These are phyloP conservation scores for Spodoptera exigua DNA, from an alignment of 2,888 invertebrate species.

Conservation along the genomic window DNA sequence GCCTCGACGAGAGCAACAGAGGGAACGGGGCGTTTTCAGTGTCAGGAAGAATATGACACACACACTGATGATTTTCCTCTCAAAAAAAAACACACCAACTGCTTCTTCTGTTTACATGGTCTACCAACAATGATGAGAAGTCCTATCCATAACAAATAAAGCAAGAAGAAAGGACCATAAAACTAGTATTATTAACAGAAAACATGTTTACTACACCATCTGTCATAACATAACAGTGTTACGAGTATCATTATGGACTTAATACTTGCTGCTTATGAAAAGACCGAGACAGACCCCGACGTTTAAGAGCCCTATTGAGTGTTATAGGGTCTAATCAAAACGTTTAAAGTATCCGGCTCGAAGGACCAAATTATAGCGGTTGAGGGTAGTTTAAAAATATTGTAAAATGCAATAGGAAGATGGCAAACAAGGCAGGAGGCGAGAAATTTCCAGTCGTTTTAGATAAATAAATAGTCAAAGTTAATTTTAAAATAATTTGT, in stretches of 20 bases:
- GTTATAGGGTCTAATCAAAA: conserved; percentile 55
- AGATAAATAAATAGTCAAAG: too few species aligned
- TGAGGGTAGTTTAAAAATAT: conserved; percentile 27
- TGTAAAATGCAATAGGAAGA: conserved; percentile 20
- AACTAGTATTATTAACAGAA: conserved; percentile 60
- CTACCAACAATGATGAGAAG: too few species aligned
- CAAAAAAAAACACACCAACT: too few species aligned
- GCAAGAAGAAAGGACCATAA: conserved; percentile 41
- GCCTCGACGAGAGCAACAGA: too few species aligned
- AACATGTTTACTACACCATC: conserved; percentile 55
- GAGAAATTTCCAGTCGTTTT: too few species aligned
- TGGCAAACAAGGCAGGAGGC: conserved; percentile 4
- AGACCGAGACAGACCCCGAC: conserved; percentile 30
- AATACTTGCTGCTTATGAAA: conserved; percentile 55
- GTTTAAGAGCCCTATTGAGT: conserved; percentile 40
- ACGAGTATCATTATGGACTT: conserved; percentile 60
- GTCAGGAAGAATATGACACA: too few species aligned
- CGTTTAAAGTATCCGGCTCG: conserved; percentile 42
- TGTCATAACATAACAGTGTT: conserved; percentile 60
- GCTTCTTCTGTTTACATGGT: too few species aligned
- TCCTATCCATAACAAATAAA: too few species aligned
- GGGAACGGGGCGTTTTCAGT: too few species aligned
- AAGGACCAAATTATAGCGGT: conserved; percentile 34
- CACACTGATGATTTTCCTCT: too few species aligned
- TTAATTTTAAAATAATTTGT: too few species aligned